Conservation (phyloP, 2,888 invertebrate genomes). For the Agonopterix subpropinquella region DNA sequence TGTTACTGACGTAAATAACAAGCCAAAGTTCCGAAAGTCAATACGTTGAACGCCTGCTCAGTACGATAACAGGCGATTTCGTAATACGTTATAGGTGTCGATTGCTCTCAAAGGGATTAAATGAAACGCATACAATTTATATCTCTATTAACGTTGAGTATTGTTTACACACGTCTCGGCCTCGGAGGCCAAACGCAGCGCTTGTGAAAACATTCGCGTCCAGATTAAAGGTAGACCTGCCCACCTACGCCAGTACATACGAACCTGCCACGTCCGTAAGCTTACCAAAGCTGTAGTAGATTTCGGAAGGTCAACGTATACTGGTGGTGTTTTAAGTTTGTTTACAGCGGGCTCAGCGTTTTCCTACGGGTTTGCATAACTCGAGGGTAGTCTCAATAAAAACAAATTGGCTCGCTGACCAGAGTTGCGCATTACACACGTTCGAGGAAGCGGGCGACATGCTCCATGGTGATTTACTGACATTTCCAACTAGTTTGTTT, state of each 20-base stretch:
- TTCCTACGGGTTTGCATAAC: slow-evolving; percentile 72
- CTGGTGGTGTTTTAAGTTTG: slow-evolving; percentile 56
- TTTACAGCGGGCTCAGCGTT: slow-evolving; percentile 68
- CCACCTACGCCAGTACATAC: slow-evolving; percentile 32
- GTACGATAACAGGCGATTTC: slow-evolving; percentile 49
- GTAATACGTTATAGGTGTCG: slow-evolving; percentile 45
- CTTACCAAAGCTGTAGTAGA: slow-evolving; percentile 13
- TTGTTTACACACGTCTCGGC: slow-evolving; percentile 66
- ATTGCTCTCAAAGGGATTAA: slow-evolving; percentile 64
- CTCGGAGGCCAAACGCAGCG: slow-evolving; percentile 54
- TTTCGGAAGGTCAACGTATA: slow-evolving; percentile 31
- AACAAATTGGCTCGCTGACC: slow-evolving; percentile 71
- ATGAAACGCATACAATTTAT: slow-evolving; percentile 67
- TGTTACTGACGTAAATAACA: slow-evolving; percentile 30
- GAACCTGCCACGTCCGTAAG: slow-evolving; percentile 23
- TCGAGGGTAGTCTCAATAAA: slow-evolving; percentile 73
- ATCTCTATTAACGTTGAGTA: slow-evolving; percentile 70
- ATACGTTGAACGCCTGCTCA: slow-evolving; percentile 31
- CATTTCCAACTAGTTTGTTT: slow-evolving; percentile 24
- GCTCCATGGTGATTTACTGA: slow-evolving; percentile 60
- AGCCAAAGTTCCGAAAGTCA: slow-evolving; percentile 21
- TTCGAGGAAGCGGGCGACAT: slow-evolving; percentile 68
- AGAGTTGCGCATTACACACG: slow-evolving; percentile 67
- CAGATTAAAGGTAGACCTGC: slow-evolving; percentile 67
- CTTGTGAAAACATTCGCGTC: slow-evolving; percentile 65